A percentile compares a stretch with the other conserved stretches of the same genome.
These are phyloP conservation scores for Ganaspis sp. DNA, from an alignment of 1,140 invertebrate species.

Conservation along the genomic window DNA sequence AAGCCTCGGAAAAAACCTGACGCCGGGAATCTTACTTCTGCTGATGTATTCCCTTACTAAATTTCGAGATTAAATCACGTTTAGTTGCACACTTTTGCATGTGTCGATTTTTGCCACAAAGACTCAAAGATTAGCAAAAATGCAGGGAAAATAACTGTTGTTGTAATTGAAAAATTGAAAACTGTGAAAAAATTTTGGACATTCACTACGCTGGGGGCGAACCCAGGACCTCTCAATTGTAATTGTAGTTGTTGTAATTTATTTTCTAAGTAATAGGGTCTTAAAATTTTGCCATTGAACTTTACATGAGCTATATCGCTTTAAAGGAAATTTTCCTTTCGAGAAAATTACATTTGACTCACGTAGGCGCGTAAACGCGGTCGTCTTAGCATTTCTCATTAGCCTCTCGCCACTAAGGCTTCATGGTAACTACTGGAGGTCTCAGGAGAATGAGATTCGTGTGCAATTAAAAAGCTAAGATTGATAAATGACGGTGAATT, in stretches of 20 bases:
- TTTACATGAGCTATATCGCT: too few species aligned
- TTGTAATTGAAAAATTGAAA: too few species aligned
- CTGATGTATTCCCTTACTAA: not conserved
- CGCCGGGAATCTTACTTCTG: slow-evolving; percentile 29
- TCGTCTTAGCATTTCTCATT: slow-evolving; percentile 55
- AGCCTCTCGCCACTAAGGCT: slow-evolving; percentile 44
- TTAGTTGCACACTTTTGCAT: too few species aligned
- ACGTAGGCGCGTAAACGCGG: slow-evolving; percentile 35
- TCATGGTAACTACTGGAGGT: slow-evolving; percentile 38
- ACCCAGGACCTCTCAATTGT: too few species aligned
- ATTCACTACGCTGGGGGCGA: too few species aligned
- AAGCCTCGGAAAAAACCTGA: slow-evolving; percentile 18
- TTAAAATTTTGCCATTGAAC: too few species aligned
- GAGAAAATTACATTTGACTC: slow-evolving; percentile 37
- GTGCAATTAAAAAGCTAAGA: slow-evolving; percentile 75
- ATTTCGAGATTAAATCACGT: not conserved
- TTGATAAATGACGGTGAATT: slow-evolving; percentile 75
- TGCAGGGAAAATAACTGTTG: too few species aligned
- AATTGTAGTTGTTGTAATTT: not conserved
- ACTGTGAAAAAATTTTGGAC: too few species aligned
- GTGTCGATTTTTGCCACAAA: too few species aligned
- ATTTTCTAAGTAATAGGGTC: too few species aligned
- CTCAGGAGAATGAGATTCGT: slow-evolving; percentile 54
- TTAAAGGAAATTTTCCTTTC: not conserved
- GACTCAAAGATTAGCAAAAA: too few species aligned